Conservation (phyloP, 2,113 vertebrate genomes). For the Oriolus oriolus region DNA sequence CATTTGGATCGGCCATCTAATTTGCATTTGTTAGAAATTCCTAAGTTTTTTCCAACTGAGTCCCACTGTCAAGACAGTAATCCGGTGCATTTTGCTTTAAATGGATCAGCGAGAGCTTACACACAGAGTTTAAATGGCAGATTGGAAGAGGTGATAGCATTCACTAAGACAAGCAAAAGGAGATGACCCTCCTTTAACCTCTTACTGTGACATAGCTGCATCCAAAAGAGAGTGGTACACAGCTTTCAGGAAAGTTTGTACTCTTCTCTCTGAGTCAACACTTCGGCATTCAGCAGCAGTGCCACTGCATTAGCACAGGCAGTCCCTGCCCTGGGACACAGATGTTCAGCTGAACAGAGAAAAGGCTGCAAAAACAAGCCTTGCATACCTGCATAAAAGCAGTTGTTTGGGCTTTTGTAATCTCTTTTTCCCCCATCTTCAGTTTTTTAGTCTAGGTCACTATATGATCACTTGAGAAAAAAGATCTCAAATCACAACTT, state of each 20-base stretch:
- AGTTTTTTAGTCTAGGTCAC: not conserved
- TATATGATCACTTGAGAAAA: not conserved
- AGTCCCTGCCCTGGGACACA: not conserved
- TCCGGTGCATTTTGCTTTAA: not conserved
- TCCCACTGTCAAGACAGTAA: not conserved
- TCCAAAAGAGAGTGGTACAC: not conserved
- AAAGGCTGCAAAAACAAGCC: not conserved
- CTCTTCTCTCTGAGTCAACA: not conserved
- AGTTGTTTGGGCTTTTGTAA: not conserved
- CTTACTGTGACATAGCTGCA: not conserved
- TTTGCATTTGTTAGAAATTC: not conserved
- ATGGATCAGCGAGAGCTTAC: not conserved
- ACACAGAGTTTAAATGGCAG: not conserved
- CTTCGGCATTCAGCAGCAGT: not conserved
- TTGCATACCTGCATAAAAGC: not conserved
- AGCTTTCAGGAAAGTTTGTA: not conserved
- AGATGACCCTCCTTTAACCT: slow-evolving; percentile 21
- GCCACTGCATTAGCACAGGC: not conserved
- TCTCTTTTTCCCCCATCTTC: not conserved
- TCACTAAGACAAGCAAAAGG: not conserved
- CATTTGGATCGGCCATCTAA: not conserved
- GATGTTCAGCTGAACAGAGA: not conserved
- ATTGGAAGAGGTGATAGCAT: not conserved
- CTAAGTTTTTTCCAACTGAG: not conserved
- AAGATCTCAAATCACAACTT: not conserved